Evolutionary conservation across 2,888 invertebrate genomes (phyloP), one percentile per base, ranked within the genome.

Genomic region (Ormyrus labotus): DNA sequence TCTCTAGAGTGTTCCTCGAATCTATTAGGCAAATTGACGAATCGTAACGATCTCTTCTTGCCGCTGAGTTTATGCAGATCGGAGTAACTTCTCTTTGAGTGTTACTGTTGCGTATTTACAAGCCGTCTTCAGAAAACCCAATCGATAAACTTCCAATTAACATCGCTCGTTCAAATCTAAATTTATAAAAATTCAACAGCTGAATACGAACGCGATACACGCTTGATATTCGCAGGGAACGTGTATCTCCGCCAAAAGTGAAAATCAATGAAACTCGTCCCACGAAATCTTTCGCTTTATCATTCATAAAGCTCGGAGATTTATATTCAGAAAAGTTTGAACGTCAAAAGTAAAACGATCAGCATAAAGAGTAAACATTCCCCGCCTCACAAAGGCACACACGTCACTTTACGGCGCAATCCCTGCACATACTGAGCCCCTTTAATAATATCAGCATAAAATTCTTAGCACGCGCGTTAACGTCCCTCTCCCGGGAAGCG

Each of bases 21-120:
- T 80, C 61, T 80, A 75, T 71, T 75, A 75, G 71, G 58, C 65
- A 71, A 80, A 80, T 80, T 53, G 70, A 45, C 61, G 75, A 80
- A 80, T 75, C 65, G 65, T 75, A 80, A 80, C 70, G 75, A 80
- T 60, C 75, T 65, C 60, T 71, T 65, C 75, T 75, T 71, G 70
- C 19, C 8, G 48, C 8, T 57, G 48, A 57, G 65, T 65, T 75
- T 75, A 75, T 75, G 73, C 75, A 80, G 75, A 68, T 78, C 67
- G 51, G 11, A 11, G 78, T 71, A 78, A 72, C 71, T 78, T 78
- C 58, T 65, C 57, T 65, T 63, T 47, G 69, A 63, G 69, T 50
- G 48, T 55, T 69, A 47, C 61, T 61, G 51, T 68, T 68, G 75
- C 68, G 45, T 68, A 68, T 68, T 61, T 76, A 76, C 50, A 67